A percentile compares a stretch with the other conserved stretches of the same genome.
Evolutionary conservation across 2,113 vertebrate genomes (phyloP).

Genomic region (Nicator chloris): DNA sequence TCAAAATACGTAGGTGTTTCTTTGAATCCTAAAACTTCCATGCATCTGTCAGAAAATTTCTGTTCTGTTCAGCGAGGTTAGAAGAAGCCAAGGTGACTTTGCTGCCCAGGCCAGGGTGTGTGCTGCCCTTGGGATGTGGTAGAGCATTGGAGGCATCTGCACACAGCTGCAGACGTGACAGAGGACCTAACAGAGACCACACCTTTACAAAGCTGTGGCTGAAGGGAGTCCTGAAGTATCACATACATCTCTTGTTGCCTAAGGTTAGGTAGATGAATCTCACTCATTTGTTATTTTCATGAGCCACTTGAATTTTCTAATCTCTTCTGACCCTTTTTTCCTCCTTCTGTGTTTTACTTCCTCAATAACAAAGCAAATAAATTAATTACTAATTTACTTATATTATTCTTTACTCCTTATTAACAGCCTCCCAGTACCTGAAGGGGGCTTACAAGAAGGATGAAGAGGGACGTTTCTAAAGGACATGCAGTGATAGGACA

Average conservation of each 20-base stretch:
- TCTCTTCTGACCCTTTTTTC: neutral
- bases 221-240: neutral
- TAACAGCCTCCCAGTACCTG: neutral
- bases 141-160: neutral
- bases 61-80: neutral
- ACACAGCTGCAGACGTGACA: neutral
- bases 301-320: neutral
- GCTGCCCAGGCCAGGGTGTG: neutral
- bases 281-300: neutral
- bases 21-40: neutral
- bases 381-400: neutral
- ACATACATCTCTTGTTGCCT: neutral
- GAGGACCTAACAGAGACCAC: neutral
- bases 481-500: neutral
- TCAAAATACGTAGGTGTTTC: neutral
- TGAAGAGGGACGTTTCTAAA: neutral
- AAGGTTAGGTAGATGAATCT: neutral
- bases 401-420: neutral
- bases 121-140: neutral
- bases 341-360: neutral
- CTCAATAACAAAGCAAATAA: neutral
- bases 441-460: neutral
- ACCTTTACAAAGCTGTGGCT: neutral
- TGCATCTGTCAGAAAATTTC: neutral
- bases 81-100: neutral